Percentiles rank a stretch among this genome's conserved stretches.
Conservation (phyloP, 2,113 vertebrate species). For the Tychaedon coryphoeus region DNA sequence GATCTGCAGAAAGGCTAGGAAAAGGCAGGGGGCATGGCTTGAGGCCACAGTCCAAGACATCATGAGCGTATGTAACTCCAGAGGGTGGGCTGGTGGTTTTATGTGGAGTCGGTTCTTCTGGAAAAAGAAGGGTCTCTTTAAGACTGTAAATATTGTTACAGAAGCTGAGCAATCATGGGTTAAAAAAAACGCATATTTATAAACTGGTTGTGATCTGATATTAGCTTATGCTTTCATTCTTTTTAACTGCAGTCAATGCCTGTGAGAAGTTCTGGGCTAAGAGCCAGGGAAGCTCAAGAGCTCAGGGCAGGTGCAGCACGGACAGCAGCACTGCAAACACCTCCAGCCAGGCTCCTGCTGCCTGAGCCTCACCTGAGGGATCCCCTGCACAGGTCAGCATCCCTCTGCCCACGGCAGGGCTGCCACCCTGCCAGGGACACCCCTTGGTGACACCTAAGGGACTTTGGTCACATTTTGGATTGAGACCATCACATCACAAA, state of each 20-base stretch:
- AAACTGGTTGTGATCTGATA: slow-evolving; percentile 20
- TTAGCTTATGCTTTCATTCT: not conserved
- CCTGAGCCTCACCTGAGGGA: not conserved
- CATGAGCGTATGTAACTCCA: slow-evolving; percentile 83
- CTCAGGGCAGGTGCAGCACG: not conserved
- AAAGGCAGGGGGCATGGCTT: slow-evolving; percentile 83
- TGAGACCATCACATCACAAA: not conserved
- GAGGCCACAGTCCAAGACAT: slow-evolving; percentile 85
- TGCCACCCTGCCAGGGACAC: not conserved
- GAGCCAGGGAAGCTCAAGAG: slow-evolving; percentile 38
- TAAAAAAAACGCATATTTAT: slow-evolving; percentile 52
- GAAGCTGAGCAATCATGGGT: slow-evolving; percentile 65
- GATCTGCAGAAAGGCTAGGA: slow-evolving; percentile 74
- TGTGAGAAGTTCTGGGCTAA: slow-evolving; percentile 13
- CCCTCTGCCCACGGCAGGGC: not conserved
- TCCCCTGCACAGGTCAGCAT: not conserved
- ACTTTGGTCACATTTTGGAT: not conserved
- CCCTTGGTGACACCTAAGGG: not conserved
- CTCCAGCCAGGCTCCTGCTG: not conserved
- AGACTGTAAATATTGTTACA: slow-evolving; percentile 75
- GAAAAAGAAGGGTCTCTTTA: slow-evolving; percentile 85
- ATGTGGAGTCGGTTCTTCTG: slow-evolving; percentile 92
- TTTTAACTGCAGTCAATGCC: not conserved
- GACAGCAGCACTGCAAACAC: not conserved
- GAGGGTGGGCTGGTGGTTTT: slow-evolving; percentile 85